Conservation (phyloP, 2,888 invertebrate genomes). For the Xestia c-nigrum region DNA sequence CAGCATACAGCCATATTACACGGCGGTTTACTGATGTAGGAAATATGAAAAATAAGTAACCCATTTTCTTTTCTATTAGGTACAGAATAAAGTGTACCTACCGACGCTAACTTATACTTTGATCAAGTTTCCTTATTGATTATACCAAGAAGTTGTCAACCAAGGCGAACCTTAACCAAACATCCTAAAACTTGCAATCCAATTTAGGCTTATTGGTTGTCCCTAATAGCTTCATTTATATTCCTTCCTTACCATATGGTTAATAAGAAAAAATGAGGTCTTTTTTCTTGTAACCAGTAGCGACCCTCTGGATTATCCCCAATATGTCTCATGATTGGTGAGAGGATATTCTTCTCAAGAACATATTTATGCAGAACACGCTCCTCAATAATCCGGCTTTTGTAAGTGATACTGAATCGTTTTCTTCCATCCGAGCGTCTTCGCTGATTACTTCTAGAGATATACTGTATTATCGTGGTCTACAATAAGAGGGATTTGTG, state of each 20-base stretch:
- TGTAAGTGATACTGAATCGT: conserved; percentile 12
- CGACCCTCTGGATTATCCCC: conserved; percentile 12
- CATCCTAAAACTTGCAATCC: not conserved
- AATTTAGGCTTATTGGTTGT: conserved; percentile 25
- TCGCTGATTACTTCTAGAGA: conserved; percentile 6
- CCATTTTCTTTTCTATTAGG: not conserved
- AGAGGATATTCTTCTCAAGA: conserved; percentile 12
- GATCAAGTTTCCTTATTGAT: conserved; percentile 5
- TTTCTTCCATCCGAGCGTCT: not conserved
- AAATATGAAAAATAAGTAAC: not conserved
- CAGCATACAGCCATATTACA: too few relatives aligned
- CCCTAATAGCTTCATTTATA: conserved; percentile 22
- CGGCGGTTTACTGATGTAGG: not conserved
- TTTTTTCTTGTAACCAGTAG: not conserved
- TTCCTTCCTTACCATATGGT: not conserved
- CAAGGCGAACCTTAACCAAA: conserved; percentile 1
- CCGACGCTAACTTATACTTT: not conserved
- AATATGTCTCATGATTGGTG: conserved; percentile 15
- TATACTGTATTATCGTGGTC: not conserved
- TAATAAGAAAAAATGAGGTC: not conserved
- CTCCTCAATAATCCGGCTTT: conserved; percentile 33
- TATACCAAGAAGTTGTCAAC: conserved; percentile 3
- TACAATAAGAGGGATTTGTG: not conserved
- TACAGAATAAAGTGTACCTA: not conserved
- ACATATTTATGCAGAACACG: conserved; percentile 45